Conservation (phyloP, 2,797 vertebrate genomes). For the Parauchenoglanis punctatus region DNA sequence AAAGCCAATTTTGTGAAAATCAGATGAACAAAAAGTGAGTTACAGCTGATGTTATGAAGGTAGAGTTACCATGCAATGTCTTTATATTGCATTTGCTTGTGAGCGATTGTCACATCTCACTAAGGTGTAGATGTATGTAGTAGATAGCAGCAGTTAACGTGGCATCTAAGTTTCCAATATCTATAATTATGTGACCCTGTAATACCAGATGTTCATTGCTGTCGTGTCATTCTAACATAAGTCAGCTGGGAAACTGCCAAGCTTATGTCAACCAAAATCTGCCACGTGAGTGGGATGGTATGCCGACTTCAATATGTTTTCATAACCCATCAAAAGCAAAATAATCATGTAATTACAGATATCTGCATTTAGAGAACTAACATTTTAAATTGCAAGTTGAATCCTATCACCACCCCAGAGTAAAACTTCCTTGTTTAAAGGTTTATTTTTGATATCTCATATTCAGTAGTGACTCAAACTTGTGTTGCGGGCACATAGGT, state of each 20-base stretch:
- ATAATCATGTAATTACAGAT: background rate
- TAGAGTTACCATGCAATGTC: background rate
- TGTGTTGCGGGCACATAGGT: too few species aligned
- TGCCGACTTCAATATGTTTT: background rate
- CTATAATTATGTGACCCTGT: background rate
- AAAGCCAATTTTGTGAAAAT: background rate
- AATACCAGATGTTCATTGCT: background rate
- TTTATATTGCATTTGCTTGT: background rate
- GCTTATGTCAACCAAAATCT: background rate
- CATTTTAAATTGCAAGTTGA: background rate
- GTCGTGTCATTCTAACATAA: background rate
- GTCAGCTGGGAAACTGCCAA: background rate
- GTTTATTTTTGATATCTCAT: background rate
- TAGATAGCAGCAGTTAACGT: conserved; percentile 3
- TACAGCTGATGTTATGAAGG: background rate
- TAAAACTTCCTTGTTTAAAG: background rate
- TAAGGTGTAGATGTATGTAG: background rate
- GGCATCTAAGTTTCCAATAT: conserved; percentile 14
- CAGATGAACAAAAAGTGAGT: background rate
- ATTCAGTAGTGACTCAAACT: background rate
- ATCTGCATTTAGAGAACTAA: background rate
- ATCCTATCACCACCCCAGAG: background rate
- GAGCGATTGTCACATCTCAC: background rate
- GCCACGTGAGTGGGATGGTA: background rate
- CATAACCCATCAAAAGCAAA: background rate